These are phyloP conservation scores for Pantala flavescens DNA, from an alignment of 1,140 invertebrate genomes.

Conservation along the genomic window DNA sequence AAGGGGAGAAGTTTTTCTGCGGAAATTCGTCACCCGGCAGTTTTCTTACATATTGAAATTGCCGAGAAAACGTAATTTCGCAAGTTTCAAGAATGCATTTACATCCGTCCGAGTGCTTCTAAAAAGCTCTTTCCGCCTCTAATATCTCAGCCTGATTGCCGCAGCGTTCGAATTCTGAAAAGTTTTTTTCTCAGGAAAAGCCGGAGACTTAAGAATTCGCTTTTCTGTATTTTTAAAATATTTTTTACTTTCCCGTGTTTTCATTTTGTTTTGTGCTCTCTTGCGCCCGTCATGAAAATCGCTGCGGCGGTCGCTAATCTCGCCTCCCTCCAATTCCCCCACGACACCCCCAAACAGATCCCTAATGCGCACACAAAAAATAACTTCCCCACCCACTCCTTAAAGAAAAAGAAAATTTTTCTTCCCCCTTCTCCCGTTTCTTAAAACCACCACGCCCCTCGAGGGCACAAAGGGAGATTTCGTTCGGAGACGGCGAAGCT, in stretches of 20 bases:
- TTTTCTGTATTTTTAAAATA: neutral
- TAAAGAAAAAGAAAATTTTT: neutral
- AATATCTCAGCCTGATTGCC: neutral
- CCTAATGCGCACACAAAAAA: neutral
- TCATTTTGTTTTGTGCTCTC: constrained; percentile 12
- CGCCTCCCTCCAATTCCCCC: neutral
- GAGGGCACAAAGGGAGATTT: neutral
- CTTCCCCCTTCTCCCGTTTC: neutral
- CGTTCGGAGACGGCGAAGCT: neutral
- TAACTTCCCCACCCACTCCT: neutral
- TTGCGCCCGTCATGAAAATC: neutral
- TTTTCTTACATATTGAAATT: too few relatives aligned
- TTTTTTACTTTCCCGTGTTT: constrained; percentile 6
- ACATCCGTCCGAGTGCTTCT: neutral
- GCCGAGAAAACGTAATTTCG: neutral
- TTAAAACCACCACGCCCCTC: neutral
- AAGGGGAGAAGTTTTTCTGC: too few relatives aligned
- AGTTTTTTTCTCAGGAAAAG: neutral
- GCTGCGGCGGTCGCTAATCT: constrained; percentile 5
- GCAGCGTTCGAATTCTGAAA: neutral
- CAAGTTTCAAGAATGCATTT: constrained; percentile 7
- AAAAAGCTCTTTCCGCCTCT: neutral
- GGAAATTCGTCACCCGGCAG: too few relatives aligned
- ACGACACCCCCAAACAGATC: neutral
- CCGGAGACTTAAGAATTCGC: neutral